Conservation (phyloP, 2,113 vertebrate species). For the Hippocampus comes region DNA sequence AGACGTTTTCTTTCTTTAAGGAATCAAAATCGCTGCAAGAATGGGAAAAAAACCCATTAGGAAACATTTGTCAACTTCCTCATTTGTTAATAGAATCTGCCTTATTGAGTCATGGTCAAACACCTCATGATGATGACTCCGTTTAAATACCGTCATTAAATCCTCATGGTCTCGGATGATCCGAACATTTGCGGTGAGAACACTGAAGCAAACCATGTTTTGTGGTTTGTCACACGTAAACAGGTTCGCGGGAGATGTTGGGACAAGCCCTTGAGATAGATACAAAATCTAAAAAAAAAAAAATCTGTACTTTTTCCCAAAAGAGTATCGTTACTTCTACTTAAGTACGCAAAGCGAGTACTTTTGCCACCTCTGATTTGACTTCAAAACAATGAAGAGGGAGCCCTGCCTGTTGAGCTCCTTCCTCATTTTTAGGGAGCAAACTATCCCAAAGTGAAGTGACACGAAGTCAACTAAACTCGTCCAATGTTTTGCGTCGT, state of each 20-base stretch:
- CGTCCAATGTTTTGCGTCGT: constrained; percentile 57
- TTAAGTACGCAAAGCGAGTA: not conserved
- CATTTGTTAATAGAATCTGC: constrained; percentile 14
- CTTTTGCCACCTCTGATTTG: not conserved
- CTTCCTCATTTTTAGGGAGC: not conserved
- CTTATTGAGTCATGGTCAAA: constrained; percentile 16
- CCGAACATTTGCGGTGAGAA: not conserved
- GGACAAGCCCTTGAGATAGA: constrained; percentile 6
- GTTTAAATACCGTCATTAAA: not conserved
- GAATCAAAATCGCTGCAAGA: constrained; percentile 81
- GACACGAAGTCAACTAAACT: not conserved
- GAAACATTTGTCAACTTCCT: constrained; percentile 13
- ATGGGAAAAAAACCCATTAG: constrained; percentile 7
- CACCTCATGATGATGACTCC: constrained; percentile 6
- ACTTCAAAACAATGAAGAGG: not conserved
- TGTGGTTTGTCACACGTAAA: not conserved
- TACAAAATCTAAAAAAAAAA: constrained; percentile 1
- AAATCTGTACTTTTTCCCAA: not conserved
- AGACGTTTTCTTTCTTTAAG: constrained; percentile 88
- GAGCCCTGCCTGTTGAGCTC: not conserved
- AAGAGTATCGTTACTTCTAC: not conserved
- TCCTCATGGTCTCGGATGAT: not conserved
- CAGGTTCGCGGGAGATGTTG: not conserved
- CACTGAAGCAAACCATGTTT: constrained; percentile 7
- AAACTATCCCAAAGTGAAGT: not conserved